phyloP scores from a whole-genome alignment of 2,113 vertebrate genomes.

The Kryptolebias marmoratus region DNA sequence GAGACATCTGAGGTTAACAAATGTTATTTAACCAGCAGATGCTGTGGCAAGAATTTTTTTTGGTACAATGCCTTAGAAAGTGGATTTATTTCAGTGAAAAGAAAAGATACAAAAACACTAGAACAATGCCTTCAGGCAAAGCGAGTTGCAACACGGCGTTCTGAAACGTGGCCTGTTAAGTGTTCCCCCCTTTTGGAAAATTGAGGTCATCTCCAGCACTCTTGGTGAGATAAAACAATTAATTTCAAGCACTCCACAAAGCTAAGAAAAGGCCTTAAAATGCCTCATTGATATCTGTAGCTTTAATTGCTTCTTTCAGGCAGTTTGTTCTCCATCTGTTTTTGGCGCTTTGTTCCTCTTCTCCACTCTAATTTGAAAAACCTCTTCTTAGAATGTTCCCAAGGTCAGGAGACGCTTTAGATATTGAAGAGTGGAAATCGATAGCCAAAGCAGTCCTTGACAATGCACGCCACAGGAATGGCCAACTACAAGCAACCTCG shows the following conservation, averaged over 20 bases:
- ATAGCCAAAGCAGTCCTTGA: conserved; percentile 70
- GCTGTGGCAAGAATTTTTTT: neutral
- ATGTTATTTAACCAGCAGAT: neutral
- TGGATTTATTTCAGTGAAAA: neutral
- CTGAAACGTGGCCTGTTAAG: neutral
- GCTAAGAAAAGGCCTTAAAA: conserved; percentile 43
- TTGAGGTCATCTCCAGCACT: conserved; percentile 4
- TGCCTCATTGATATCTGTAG: conserved; percentile 47
- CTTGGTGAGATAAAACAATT: conserved; percentile 40
- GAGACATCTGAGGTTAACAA: conserved; percentile 2
- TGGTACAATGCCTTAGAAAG: neutral
- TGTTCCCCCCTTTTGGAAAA: neutral
- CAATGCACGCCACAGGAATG: conserved; percentile 36
- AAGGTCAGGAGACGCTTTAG: conserved; percentile 71
- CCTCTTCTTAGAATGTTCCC: conserved; percentile 59
- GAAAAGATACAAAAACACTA: neutral
- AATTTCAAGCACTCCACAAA: conserved; percentile 39
- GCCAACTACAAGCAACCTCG: conserved; percentile 43
- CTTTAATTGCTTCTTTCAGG: conserved; percentile 57
- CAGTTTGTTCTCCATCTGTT: conserved; percentile 68
- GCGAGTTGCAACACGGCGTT: neutral
- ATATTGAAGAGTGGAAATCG: conserved; percentile 68
- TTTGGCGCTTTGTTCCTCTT: conserved; percentile 62
- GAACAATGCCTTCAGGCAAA: neutral
- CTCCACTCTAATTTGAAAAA: conserved; percentile 42